These are phyloP conservation scores for Babylonia areolata DNA, from an alignment of 1,140 invertebrate species.

Conservation along the genomic window DNA sequence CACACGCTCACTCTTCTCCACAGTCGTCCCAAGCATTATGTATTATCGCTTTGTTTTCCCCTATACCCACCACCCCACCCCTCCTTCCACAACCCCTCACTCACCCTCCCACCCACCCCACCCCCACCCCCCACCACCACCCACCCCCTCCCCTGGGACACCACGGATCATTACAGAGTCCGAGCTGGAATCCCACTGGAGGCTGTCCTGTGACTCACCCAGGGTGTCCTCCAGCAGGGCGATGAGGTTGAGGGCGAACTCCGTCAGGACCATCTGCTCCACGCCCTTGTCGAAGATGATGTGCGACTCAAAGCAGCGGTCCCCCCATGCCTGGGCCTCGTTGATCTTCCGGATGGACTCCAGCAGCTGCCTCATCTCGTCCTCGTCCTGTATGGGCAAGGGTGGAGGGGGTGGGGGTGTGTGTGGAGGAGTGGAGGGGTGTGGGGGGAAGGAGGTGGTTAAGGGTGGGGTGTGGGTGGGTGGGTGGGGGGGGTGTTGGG, in stretches of 20 bases:
- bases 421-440: too few species aligned
- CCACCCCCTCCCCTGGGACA: neutral
- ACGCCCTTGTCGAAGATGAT: slow-evolving; percentile 66
- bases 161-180: neutral
- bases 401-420: too few species aligned
- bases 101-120: neutral
- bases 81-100: too few species aligned
- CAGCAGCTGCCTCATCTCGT: slow-evolving; percentile 66
- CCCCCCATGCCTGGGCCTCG: slow-evolving; percentile 45
- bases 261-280: slow-evolving; percentile 54
- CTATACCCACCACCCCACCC: too few species aligned
- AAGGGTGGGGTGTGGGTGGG: too few species aligned
- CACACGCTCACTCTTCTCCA: too few species aligned
- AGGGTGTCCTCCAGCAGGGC: slow-evolving; percentile 54
- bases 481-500: too few species aligned
- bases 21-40: too few species aligned
- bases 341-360: slow-evolving; percentile 59
- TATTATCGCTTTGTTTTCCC: too few species aligned
- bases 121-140: neutral
- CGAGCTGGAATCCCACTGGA: neutral
- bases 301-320: slow-evolving; percentile 62
- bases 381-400: slow-evolving; percentile 43
- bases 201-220: slow-evolving; percentile 43
- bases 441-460: too few species aligned
- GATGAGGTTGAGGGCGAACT: slow-evolving; percentile 63